Conservation (phyloP, 2,888 invertebrate species). For the Tenthredo mesomela region DNA sequence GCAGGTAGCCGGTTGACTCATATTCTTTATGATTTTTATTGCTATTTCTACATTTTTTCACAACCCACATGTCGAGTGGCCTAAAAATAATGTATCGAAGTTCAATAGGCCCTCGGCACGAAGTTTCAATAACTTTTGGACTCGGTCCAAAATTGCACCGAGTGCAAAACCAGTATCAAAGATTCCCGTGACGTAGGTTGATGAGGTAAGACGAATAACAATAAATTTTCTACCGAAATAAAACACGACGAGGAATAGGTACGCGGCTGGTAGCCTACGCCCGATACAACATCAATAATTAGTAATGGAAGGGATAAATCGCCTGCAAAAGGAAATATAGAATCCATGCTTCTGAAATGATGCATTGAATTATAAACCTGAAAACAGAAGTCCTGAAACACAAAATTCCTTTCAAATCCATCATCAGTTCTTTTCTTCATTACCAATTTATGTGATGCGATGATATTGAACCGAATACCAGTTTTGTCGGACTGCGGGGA, state of each 20-base stretch:
- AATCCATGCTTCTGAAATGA: neutral
- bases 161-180: slow-evolving; percentile 68
- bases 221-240: slow-evolving; percentile 46
- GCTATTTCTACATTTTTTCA: slow-evolving; percentile 5
- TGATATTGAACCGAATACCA: neutral
- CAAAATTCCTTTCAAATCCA: neutral
- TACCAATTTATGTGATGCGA: neutral
- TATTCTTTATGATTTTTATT: slow-evolving; percentile 27
- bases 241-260: slow-evolving; percentile 25
- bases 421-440: neutral
- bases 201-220: slow-evolving; percentile 68
- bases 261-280: neutral
- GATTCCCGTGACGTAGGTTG: slow-evolving; percentile 68
- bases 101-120: slow-evolving; percentile 67
- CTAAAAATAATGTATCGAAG: slow-evolving; percentile 70
- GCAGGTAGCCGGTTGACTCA: slow-evolving; percentile 24
- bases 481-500: neutral
- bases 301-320: neutral
- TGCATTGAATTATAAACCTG: neutral
- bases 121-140: slow-evolving; percentile 65
- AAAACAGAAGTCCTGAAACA: neutral
- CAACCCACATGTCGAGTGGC: slow-evolving; percentile 42
- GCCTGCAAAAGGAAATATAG: neutral
- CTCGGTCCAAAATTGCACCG: slow-evolving; percentile 67
- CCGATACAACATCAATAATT: neutral